These are phyloP conservation scores for Drosophila nr. perissopoda DNA, from an alignment of 2,888 invertebrate species.

Conservation along the genomic window DNA sequence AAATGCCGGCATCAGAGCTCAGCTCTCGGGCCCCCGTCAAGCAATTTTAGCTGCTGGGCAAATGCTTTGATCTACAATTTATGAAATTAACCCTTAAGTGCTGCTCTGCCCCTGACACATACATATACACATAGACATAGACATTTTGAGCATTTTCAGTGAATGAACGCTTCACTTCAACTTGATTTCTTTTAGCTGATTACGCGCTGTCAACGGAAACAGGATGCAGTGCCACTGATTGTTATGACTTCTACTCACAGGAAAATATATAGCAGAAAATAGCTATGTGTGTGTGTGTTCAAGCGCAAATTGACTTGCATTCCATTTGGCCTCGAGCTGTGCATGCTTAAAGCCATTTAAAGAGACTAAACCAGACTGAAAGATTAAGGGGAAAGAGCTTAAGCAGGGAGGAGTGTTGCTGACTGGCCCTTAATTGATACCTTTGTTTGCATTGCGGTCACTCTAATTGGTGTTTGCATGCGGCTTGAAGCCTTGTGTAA, in stretches of 20 bases:
- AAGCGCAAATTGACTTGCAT: constrained; percentile 48
- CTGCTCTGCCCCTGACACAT: constrained; percentile 30
- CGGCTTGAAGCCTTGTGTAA: constrained; percentile 79
- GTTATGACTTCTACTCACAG: constrained; percentile 59
- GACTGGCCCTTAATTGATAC: constrained; percentile 73
- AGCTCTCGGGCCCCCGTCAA: constrained; percentile 3
- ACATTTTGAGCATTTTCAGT: constrained; percentile 42
- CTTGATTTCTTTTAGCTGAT: constrained; percentile 80
- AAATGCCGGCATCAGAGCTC: constrained; percentile 53
- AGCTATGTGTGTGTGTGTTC: background rate
- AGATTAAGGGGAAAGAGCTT: background rate
- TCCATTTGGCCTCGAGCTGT: constrained; percentile 22
- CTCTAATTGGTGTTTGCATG: constrained; percentile 81
- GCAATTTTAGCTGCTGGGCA: constrained; percentile 45
- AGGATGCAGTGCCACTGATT: constrained; percentile 72
- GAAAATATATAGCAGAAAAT: background rate
- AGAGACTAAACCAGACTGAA: constrained; percentile 18
- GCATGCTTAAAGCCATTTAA: constrained; percentile 42
- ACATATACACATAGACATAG: constrained; percentile 41
- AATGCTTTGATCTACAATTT: constrained; percentile 81
- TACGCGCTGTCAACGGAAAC: constrained; percentile 72
- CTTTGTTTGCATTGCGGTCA: constrained; percentile 79
- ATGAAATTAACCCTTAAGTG: constrained; percentile 82
- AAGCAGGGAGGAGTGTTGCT: background rate
- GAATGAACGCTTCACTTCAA: constrained; percentile 59